Conservation (phyloP, 2,113 vertebrate species). For the Cavia porcellus region DNA sequence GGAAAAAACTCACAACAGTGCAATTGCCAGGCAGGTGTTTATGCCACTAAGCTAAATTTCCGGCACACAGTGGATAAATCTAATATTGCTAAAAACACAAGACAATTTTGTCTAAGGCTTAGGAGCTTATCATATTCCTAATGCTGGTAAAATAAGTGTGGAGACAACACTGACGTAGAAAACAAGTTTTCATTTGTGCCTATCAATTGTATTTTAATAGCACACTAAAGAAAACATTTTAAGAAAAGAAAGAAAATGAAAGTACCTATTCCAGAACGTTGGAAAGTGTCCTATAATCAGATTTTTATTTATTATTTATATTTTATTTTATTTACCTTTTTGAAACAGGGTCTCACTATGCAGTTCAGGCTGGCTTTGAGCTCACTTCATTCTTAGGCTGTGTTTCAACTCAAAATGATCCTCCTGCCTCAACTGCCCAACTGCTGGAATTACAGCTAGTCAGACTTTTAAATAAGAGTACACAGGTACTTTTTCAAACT, state of each 20-base stretch:
- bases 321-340: too few relatives aligned
- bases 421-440: too few relatives aligned
- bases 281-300: neutral
- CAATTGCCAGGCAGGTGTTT: too few relatives aligned
- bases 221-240: neutral
- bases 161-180: neutral
- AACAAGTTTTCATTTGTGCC: neutral
- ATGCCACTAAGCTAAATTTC: too few relatives aligned
- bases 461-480: neutral
- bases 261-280: neutral
- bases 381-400: too few relatives aligned
- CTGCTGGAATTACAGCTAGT: neutral
- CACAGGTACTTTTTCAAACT: neutral
- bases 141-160: neutral
- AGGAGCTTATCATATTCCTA: neutral
- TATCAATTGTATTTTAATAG: neutral
- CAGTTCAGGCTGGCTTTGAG: too few relatives aligned
- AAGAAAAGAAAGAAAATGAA: conserved; percentile 5
- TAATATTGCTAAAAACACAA: neutral
- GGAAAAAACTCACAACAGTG: too few relatives aligned
- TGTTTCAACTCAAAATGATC: too few relatives aligned
- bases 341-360: too few relatives aligned
- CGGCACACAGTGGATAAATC: neutral
- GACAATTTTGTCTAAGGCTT: neutral
- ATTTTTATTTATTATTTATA: neutral